Percentiles rank a stretch among this genome's conserved stretches.
These are phyloP conservation scores for Artibeus lituratus DNA, from an alignment of 2,797 vertebrate genomes.

Conservation along the genomic window DNA sequence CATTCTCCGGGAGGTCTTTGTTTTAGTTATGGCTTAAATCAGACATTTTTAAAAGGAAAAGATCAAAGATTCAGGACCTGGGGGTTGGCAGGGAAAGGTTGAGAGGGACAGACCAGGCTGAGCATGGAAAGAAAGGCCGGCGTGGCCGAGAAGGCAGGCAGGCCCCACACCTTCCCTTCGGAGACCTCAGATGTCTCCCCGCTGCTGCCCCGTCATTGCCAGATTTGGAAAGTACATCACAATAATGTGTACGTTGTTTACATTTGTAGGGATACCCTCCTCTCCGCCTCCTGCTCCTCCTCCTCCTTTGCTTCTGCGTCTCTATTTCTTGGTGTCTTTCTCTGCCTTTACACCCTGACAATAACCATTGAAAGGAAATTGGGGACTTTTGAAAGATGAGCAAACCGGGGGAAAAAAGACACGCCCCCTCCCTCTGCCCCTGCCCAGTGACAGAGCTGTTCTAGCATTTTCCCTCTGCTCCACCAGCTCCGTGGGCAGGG, in stretches of 20 bases:
- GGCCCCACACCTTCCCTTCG: not conserved
- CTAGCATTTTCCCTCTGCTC: not conserved
- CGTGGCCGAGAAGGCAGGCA: not conserved
- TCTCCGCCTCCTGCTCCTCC: fast-evolving
- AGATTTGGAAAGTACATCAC: not conserved
- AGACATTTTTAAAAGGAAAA: conserved; percentile 33
- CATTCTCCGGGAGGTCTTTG: conserved; percentile 12
- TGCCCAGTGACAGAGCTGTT: not conserved
- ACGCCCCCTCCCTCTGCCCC: too few relatives aligned
- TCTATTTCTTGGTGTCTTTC: not conserved
- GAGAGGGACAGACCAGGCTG: not conserved
- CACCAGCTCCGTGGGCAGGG: not conserved
- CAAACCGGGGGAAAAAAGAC: not conserved
- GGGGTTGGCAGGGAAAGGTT: not conserved
- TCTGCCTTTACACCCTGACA: not conserved
- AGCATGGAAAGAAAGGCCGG: not conserved
- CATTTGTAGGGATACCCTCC: not conserved
- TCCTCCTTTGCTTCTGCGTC: not conserved
- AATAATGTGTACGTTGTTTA: conserved; percentile 3
- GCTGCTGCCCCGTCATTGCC: not conserved
- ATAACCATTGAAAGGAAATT: not conserved
- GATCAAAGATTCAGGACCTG: conserved; percentile 42
- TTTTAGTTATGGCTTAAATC: conserved; percentile 10
- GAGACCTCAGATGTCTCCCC: not conserved
- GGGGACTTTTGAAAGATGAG: not conserved